Evolutionary conservation across 2,888 invertebrate genomes (phyloP).

Genomic region (Lampropteryx suffumata): DNA sequence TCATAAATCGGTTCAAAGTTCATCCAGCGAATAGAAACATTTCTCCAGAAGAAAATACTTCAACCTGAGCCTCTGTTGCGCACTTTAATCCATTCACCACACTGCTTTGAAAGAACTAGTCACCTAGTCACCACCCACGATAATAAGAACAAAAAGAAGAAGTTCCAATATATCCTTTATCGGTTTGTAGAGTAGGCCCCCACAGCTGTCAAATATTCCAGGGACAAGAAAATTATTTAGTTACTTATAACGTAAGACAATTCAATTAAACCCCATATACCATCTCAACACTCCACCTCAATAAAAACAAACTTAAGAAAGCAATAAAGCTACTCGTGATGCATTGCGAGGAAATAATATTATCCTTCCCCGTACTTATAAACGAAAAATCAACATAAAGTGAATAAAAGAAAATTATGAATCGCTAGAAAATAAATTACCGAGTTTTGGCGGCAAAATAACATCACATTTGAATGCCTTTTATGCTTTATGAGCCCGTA

Average conservation of each 20-base stretch:
- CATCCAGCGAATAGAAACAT: too few relatives aligned
- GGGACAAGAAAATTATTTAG: too few relatives aligned
- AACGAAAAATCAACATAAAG: conserved; percentile 82
- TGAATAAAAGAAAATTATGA: conserved; percentile 84
- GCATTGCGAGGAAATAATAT: conserved; percentile 81
- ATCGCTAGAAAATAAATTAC: conserved; percentile 82
- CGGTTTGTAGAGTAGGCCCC: too few relatives aligned
- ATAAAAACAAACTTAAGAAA: conserved; percentile 68
- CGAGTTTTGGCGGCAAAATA: conserved; percentile 82
- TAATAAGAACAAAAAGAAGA: too few relatives aligned
- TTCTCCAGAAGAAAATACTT: too few relatives aligned
- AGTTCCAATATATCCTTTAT: too few relatives aligned
- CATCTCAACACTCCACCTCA: conserved; percentile 40
- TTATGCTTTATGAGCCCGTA: conserved; percentile 80
- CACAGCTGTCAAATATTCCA: too few relatives aligned
- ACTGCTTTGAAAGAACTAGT: too few relatives aligned
- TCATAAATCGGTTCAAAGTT: too few relatives aligned
- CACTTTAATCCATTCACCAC: too few relatives aligned
- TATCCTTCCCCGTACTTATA: conserved; percentile 79
- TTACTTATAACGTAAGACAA: conserved; percentile 5
- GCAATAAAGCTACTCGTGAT: conserved; percentile 72
- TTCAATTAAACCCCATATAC: conserved; percentile 31
- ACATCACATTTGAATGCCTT: conserved; percentile 83
- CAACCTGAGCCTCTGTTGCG: too few relatives aligned
- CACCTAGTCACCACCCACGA: too few relatives aligned